These are phyloP conservation scores for Liolophura sinensis DNA, from an alignment of 1,140 invertebrate genomes.

Conservation along the genomic window DNA sequence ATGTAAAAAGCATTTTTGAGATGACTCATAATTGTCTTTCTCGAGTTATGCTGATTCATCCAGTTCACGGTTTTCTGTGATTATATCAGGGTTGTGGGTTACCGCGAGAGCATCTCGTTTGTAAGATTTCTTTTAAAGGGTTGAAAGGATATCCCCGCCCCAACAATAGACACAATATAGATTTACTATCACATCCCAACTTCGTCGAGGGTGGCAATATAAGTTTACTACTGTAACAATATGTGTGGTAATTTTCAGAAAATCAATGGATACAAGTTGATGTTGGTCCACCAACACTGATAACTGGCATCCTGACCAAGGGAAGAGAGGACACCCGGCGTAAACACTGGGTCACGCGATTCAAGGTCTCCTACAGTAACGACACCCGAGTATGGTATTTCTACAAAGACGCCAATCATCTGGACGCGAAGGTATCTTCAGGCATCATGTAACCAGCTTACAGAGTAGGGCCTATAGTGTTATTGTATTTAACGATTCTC, in stretches of 20 bases:
- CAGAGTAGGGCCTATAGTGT: not conserved
- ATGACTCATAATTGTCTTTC: too few species aligned
- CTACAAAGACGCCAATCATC: conserved; percentile 66
- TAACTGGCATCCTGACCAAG: conserved; percentile 64
- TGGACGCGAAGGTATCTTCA: conserved; percentile 62
- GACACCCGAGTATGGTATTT: conserved; percentile 64
- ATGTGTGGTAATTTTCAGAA: conserved; percentile 44
- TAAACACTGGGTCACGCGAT: conserved; percentile 65
- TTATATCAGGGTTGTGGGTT: too few species aligned
- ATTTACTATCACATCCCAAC: too few species aligned
- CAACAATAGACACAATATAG: too few species aligned
- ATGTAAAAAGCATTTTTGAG: too few species aligned
- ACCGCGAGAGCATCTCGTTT: too few species aligned
- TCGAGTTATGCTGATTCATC: too few species aligned
- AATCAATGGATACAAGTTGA: conserved; percentile 67
- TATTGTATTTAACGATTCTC: conserved; percentile 9
- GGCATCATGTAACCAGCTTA: not conserved
- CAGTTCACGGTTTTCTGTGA: too few species aligned
- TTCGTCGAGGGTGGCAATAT: too few species aligned
- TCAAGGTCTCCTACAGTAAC: conserved; percentile 66
- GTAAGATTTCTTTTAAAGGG: too few species aligned
- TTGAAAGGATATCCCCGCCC: too few species aligned
- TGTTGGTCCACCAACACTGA: conserved; percentile 63
- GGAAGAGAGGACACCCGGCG: conserved; percentile 64
- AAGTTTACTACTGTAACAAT: too few species aligned